phyloP scores from a whole-genome alignment of 92 coral and sea anemone genomes.

The Parazoanthus darwini region DNA sequence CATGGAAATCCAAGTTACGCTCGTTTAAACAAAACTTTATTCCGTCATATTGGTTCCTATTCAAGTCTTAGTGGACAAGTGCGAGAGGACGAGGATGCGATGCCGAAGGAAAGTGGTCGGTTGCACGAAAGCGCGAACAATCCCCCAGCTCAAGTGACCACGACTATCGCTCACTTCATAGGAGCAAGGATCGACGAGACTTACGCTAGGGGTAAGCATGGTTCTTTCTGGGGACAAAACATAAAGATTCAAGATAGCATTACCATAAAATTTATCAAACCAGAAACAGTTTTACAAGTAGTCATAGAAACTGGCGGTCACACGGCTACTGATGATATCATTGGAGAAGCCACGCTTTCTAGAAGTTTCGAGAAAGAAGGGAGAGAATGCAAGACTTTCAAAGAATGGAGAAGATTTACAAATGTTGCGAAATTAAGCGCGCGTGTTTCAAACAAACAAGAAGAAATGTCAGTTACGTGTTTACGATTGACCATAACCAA shows the following conservation, averaged over 20 bases:
- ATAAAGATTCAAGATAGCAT: slow-evolving; percentile 51
- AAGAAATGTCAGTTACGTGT: slow-evolving; percentile 50
- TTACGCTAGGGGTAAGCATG: slow-evolving; percentile 46
- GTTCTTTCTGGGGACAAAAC: slow-evolving; percentile 67
- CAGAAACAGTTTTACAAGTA: slow-evolving; percentile 41
- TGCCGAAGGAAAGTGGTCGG: slow-evolving; percentile 18
- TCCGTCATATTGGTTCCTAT: slow-evolving; percentile 68
- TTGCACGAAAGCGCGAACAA: slow-evolving; percentile 56
- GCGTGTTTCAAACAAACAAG: background rate
- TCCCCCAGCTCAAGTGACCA: slow-evolving; percentile 57
- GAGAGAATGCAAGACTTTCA: slow-evolving; percentile 43
- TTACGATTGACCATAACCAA: slow-evolving; percentile 54
- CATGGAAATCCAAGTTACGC: slow-evolving; percentile 69
- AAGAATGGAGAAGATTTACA: background rate
- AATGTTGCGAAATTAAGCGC: slow-evolving; percentile 5
- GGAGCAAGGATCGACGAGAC: slow-evolving; percentile 35
- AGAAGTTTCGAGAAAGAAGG: slow-evolving; percentile 42
- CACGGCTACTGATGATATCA: slow-evolving; percentile 62
- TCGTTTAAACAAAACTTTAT: slow-evolving; percentile 57
- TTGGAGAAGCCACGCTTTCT: slow-evolving; percentile 60
- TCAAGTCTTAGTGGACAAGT: slow-evolving; percentile 69
- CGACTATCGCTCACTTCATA: slow-evolving; percentile 43
- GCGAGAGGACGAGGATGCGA: slow-evolving; percentile 55
- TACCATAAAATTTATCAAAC: slow-evolving; percentile 47
- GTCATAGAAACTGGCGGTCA: slow-evolving; percentile 66